Conservation (phyloP, 2,888 invertebrate genomes). For the Stenoptilia bipunctidactyla region DNA sequence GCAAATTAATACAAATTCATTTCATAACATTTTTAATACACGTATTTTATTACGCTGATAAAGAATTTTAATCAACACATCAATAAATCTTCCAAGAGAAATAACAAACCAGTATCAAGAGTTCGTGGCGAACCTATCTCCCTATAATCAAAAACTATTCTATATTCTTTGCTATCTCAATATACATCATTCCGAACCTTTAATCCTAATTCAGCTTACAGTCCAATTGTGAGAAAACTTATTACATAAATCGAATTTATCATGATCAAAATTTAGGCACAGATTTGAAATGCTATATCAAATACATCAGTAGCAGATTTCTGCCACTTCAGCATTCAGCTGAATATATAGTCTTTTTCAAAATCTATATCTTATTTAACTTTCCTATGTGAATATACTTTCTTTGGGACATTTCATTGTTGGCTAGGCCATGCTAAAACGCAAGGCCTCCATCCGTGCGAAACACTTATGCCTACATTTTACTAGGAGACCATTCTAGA, state of each 20-base stretch:
- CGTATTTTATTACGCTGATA: no score
- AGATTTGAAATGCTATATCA: constrained; percentile 8
- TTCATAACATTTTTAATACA: no score
- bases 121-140: constrained; percentile 19
- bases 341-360: background rate
- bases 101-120: constrained; percentile 44
- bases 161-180: constrained; percentile 27
- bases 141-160: background rate
- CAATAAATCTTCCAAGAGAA: constrained; percentile 44
- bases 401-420: constrained; percentile 67
- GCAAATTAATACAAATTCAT: no score
- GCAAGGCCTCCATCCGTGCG: constrained; percentile 59
- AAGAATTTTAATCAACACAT: constrained; percentile 27
- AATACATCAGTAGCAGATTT: constrained; percentile 2
- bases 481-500: constrained; percentile 44
- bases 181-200: constrained; percentile 38
- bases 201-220: constrained; percentile 32
- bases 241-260: background rate
- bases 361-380: background rate
- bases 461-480: constrained; percentile 51
- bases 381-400: constrained; percentile 50
- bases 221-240: constrained; percentile 21
- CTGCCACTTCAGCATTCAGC: background rate
- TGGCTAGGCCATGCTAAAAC: constrained; percentile 61
- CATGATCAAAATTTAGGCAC: constrained; percentile 16